Conservation (phyloP, 2,888 invertebrate species). For the Tetheella fluctuosa region DNA sequence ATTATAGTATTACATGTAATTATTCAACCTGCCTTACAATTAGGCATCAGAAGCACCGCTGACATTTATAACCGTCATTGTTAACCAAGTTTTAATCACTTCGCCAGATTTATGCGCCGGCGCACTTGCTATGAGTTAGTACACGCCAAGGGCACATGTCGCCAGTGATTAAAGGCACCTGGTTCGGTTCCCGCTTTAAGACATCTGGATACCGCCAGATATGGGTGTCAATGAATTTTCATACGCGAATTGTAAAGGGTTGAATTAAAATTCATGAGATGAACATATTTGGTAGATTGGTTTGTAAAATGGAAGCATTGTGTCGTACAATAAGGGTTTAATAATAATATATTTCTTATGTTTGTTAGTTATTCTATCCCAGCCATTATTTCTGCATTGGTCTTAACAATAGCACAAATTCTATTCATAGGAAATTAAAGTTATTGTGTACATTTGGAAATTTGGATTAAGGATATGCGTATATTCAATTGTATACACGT, state of each 20-base stretch:
- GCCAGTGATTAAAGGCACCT: slow-evolving; percentile 45
- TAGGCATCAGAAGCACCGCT: slow-evolving; percentile 51
- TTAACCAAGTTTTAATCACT: slow-evolving; percentile 57
- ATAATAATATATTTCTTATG: background rate
- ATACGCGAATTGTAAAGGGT: slow-evolving; percentile 23
- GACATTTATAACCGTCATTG: slow-evolving; percentile 49
- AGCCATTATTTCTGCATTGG: background rate
- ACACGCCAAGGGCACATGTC: slow-evolving; percentile 51
- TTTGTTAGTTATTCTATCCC: background rate
- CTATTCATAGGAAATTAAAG: background rate
- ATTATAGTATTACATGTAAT: slow-evolving; percentile 20
- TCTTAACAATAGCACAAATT: slow-evolving; percentile 3
- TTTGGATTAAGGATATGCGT: background rate
- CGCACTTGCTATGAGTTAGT: slow-evolving; percentile 43
- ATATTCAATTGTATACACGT: too few relatives aligned
- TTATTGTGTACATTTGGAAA: background rate
- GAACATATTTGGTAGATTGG: background rate
- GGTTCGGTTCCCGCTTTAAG: slow-evolving; percentile 1
- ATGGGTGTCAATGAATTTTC: slow-evolving; percentile 26
- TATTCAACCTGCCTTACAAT: slow-evolving; percentile 36
- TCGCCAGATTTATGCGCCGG: slow-evolving; percentile 50
- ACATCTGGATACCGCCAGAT: slow-evolving; percentile 13
- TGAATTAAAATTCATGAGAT: background rate
- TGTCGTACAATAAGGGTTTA: background rate
- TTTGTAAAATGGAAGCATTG: background rate